A percentile compares a stretch with the other conserved stretches of the same genome.
Conservation (phyloP, 2,797 vertebrate genomes). For the Falco peregrinus region DNA sequence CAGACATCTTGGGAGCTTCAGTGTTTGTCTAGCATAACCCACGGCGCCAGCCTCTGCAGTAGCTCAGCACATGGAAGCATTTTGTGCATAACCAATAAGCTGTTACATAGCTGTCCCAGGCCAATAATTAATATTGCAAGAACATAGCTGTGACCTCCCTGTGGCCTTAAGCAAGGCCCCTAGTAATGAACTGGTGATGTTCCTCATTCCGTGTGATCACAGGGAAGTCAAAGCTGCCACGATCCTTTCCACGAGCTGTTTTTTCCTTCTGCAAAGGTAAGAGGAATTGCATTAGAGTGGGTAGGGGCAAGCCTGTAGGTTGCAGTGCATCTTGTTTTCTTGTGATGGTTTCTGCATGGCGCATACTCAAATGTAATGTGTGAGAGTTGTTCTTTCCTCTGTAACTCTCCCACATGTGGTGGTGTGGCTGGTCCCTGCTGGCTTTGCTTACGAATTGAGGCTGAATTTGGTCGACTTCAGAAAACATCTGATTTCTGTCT, state of each 20-base stretch:
- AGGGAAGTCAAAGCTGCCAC: background rate
- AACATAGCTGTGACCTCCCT: background rate
- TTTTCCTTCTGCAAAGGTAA: background rate
- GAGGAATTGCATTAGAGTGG: background rate
- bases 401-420: background rate
- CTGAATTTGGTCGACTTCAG: background rate
- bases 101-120: background rate
- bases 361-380: background rate
- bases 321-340: background rate
- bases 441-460: background rate
- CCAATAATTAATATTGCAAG: background rate
- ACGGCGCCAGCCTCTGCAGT: background rate
- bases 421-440: background rate
- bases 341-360: background rate
- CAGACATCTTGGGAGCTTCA: background rate
- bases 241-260: background rate
- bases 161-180: background rate
- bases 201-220: background rate
- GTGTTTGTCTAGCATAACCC: background rate
- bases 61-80: slow-evolving; percentile 20
- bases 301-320: background rate
- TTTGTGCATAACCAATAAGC: background rate
- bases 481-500: background rate
- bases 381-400: background rate
- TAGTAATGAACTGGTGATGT: background rate